Percentiles rank a stretch among this genome's conserved stretches.
Evolutionary conservation across 2,888 invertebrate genomes (phyloP).

Genomic region (Zaprionus obscuricornis): DNA sequence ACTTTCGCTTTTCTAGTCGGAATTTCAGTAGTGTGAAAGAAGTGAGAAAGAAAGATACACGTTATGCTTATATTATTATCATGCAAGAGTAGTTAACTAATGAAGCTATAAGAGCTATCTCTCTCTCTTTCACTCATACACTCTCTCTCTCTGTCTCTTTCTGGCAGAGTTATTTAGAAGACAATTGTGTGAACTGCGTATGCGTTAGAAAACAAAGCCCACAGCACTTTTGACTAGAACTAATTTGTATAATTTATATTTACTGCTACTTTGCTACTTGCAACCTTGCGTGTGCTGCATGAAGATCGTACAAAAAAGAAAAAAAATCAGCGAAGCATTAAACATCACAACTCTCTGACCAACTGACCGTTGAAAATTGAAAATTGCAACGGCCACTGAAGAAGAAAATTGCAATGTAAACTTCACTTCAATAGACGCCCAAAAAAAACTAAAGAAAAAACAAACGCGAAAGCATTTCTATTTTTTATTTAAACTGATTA

Average conservation of each 20-base stretch:
- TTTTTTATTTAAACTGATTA: no score
- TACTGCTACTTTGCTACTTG: conserved; percentile 24
- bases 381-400: conserved; percentile 76
- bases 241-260: conserved; percentile 71
- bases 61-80: conserved; percentile 8
- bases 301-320: neutral
- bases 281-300: conserved; percentile 16
- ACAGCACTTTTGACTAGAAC: conserved; percentile 53
- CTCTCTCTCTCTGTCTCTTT: no score
- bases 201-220: conserved; percentile 60
- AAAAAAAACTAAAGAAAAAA: conserved; percentile 46
- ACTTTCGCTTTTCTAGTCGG: conserved; percentile 66
- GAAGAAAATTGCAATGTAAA: conserved; percentile 77
- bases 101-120: no score
- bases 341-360: conserved; percentile 63
- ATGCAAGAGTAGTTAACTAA: no score
- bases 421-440: no score
- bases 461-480: conserved; percentile 61
- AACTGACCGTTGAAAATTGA: conserved; percentile 80
- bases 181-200: conserved; percentile 57
- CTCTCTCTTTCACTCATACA: no score
- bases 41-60: conserved; percentile 25
- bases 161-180: no score
- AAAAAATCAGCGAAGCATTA: conserved; percentile 46
- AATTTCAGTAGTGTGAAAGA: no score